Evolutionary conservation across 2,113 vertebrate genomes (phyloP).

Genomic region (Erythrocercus mccallii): DNA sequence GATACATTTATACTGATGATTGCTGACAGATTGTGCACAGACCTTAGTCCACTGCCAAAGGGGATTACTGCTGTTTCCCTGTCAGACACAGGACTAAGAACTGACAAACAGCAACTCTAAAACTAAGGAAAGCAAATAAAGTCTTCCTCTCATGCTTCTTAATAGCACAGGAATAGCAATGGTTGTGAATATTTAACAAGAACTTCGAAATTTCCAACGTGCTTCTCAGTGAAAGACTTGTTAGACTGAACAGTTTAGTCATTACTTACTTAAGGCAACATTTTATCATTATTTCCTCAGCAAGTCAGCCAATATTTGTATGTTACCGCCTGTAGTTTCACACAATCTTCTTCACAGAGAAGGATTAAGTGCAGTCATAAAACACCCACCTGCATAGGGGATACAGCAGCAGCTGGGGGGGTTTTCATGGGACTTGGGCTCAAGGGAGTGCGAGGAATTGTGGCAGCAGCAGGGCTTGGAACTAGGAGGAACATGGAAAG

Average conservation of each 20-base stretch:
- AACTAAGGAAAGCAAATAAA: neutral
- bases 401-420: conserved; percentile 91
- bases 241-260: neutral
- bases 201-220: neutral
- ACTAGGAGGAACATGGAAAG: conserved; percentile 35
- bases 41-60: neutral
- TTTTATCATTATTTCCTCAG: neutral
- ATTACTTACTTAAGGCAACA: neutral
- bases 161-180: neutral
- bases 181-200: neutral
- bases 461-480: conserved; percentile 75
- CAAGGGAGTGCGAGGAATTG: conserved; percentile 90
- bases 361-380: neutral
- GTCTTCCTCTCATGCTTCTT: neutral
- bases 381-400: conserved; percentile 90
- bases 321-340: neutral
- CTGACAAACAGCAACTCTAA: neutral
- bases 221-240: neutral
- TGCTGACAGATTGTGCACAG: neutral
- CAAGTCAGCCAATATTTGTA: neutral
- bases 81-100: neutral
- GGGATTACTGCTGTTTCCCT: neutral
- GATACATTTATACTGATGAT: neutral
- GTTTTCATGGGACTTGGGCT: conserved; percentile 96
- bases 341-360: neutral